phyloP scores from a whole-genome alignment of 2,888 invertebrate species.

The Drosophila mulleri region DNA sequence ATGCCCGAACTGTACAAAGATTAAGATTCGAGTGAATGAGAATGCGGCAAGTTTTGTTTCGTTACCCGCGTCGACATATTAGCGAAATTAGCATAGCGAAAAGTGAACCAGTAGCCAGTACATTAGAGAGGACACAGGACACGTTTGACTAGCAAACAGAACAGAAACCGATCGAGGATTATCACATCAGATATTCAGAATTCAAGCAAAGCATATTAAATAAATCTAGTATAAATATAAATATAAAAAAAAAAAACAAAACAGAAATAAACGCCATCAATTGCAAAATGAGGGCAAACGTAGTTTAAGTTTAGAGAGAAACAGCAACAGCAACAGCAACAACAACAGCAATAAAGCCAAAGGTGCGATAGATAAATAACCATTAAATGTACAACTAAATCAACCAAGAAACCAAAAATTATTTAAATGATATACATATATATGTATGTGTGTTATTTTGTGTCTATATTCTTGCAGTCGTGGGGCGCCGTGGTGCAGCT shows the following conservation, averaged over 20 bases:
- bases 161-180: constrained; percentile 7
- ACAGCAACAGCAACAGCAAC: constrained; percentile 27
- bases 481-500: constrained; percentile 2
- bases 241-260: neutral
- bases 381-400: constrained; percentile 57
- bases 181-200: constrained; percentile 35
- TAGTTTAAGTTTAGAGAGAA: constrained; percentile 39
- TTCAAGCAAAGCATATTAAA: constrained; percentile 23
- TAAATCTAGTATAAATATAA: constrained; percentile 11
- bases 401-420: constrained; percentile 35
- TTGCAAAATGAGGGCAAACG: constrained; percentile 32
- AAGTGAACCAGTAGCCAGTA: neutral
- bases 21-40: constrained; percentile 22
- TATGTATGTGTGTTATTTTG: constrained; percentile 64
- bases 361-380: constrained; percentile 61
- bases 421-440: constrained; percentile 29
- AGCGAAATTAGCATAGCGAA: constrained; percentile 1
- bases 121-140: neutral
- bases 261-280: constrained; percentile 18
- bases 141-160: neutral
- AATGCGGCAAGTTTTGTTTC: neutral
- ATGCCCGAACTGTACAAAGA: constrained; percentile 83
- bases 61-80: neutral
- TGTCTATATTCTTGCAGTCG: constrained; percentile 66
- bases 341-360: constrained; percentile 55